Evolutionary conservation across 2,113 vertebrate genomes (phyloP).

Genomic region (Lipophrys pholis): DNA sequence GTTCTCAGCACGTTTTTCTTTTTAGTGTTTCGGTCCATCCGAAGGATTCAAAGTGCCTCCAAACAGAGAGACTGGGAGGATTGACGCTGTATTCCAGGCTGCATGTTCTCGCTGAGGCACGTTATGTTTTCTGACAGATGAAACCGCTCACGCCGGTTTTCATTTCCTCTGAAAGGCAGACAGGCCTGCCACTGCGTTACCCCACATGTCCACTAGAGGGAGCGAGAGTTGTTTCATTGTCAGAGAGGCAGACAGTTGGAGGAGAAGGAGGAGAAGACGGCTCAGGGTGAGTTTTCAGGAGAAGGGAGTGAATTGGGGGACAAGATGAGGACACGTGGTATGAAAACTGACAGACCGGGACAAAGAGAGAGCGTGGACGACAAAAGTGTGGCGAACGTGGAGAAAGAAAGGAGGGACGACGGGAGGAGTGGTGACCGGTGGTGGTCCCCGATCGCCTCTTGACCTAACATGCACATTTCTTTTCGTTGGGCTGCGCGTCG

Average conservation of each 20-base stretch:
- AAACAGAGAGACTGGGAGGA: conserved; percentile 5
- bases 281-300: conserved; percentile 21
- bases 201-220: conserved; percentile 51
- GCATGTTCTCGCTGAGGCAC: conserved; percentile 46
- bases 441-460: conserved; percentile 35
- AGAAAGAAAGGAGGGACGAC: conserved; percentile 18
- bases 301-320: neutral
- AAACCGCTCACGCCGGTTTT: conserved; percentile 40
- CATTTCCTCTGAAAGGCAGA: conserved; percentile 27
- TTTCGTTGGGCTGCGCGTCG: conserved; percentile 77
- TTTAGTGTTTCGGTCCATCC: conserved; percentile 20
- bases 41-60: conserved; percentile 11
- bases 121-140: conserved; percentile 33
- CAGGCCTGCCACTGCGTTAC: conserved; percentile 27
- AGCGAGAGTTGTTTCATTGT: conserved; percentile 6
- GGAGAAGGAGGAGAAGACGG: neutral
- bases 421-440: conserved; percentile 37
- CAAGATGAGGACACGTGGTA: conserved; percentile 39
- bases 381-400: conserved; percentile 2
- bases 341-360: conserved; percentile 22
- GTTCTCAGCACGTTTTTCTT: neutral
- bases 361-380: conserved; percentile 17
- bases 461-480: conserved; percentile 91
- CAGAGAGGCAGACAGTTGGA: conserved; percentile 5
- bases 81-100: conserved; percentile 27